These are phyloP conservation scores for Serripes groenlandicus DNA, from an alignment of 2,888 invertebrate species.

Conservation along the genomic window DNA sequence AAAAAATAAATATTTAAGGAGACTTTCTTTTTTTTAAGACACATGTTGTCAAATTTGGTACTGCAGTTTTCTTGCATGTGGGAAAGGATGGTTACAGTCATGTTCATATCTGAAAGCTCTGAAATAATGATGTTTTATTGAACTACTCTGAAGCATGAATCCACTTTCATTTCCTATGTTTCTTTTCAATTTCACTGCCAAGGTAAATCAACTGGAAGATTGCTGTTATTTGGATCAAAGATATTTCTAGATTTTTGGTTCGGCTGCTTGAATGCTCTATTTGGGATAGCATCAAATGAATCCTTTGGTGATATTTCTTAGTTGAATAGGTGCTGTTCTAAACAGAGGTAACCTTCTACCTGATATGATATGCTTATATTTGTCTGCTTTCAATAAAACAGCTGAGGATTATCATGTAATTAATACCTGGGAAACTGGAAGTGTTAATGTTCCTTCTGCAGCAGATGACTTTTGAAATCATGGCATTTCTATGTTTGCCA, in stretches of 20 bases:
- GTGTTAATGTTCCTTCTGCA: no score
- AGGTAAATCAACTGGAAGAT: constrained; percentile 26
- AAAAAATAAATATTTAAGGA: background rate
- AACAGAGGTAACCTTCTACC: no score
- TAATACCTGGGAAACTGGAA: no score
- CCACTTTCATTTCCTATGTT: constrained; percentile 12
- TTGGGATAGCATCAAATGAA: background rate
- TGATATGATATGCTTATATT: no score
- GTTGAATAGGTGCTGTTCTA: no score
- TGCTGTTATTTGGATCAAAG: constrained; percentile 26
- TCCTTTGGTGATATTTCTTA: no score
- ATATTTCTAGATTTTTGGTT: background rate
- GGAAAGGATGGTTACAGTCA: background rate
- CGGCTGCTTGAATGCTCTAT: constrained; percentile 1
- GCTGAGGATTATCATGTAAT: no score
- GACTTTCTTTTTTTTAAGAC: background rate
- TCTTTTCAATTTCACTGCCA: constrained; percentile 11
- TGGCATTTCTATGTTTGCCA: no score
- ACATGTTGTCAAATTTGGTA: background rate
- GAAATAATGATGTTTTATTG: background rate
- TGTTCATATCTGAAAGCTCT: background rate
- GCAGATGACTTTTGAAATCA: no score
- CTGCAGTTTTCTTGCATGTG: background rate
- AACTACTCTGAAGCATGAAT: constrained; percentile 5
- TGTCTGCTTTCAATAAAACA: no score